Percentiles rank a stretch among this genome's conserved stretches.
Conservation (phyloP, 2,113 vertebrate species). For the Gallinago jamesoni region DNA sequence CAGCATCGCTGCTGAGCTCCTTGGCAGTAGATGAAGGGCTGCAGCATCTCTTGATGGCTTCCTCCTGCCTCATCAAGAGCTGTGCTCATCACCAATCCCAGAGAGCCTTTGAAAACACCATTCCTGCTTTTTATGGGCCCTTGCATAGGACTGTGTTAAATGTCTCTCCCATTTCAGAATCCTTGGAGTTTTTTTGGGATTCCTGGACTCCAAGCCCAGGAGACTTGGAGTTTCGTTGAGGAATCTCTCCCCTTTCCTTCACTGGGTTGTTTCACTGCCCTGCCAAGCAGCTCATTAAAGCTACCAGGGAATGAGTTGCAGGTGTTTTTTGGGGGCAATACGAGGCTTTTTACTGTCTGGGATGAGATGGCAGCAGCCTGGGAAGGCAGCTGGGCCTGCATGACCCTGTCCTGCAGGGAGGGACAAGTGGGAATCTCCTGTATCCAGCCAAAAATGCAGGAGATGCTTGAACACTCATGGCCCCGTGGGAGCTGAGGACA, state of each 20-base stretch:
- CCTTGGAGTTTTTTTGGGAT: neutral
- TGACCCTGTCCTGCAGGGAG: neutral
- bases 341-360: fast-evolving
- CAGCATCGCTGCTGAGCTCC: neutral
- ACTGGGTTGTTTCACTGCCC: neutral
- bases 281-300: neutral
- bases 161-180: neutral
- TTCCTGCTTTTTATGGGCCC: neutral
- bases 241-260: neutral
- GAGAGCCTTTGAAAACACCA: neutral
- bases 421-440: neutral
- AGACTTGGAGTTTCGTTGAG: no score
- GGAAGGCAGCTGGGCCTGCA: neutral
- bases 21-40: neutral
- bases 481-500: neutral
- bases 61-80: neutral
- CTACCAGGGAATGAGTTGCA: neutral
- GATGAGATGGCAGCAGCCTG: neutral
- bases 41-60: neutral
- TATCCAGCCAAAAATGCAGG: neutral
- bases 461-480: fast-evolving
- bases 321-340: neutral
- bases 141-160: neutral
- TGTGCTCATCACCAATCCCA: neutral
- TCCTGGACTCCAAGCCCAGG: no score